These are phyloP conservation scores for Myathropa florea DNA, from an alignment of 2,888 invertebrate genomes.

Conservation along the genomic window DNA sequence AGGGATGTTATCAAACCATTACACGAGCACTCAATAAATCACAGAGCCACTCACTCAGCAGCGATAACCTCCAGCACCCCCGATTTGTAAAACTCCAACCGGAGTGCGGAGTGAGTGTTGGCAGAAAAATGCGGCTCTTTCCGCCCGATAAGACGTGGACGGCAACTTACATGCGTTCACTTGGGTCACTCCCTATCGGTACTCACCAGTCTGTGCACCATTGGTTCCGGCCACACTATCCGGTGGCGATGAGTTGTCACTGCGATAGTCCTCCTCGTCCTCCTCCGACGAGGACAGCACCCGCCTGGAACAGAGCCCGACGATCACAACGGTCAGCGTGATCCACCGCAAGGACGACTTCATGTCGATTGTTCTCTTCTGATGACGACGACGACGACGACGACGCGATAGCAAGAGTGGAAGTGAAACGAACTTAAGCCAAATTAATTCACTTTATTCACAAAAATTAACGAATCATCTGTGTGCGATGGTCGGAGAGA, in stretches of 20 bases:
- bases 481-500: neutral
- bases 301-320: slow-evolving; percentile 1
- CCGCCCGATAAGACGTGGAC: neutral
- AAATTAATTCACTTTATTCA: slow-evolving; percentile 49
- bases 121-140: neutral
- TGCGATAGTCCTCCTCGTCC: slow-evolving; percentile 62
- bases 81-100: neutral
- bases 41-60: neutral
- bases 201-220: slow-evolving; percentile 53
- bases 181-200: neutral
- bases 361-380: slow-evolving; percentile 41
- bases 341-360: slow-evolving; percentile 59
- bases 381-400: neutral
- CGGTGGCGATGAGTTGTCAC: slow-evolving; percentile 66
- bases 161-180: neutral
- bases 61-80: neutral
- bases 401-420: neutral
- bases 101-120: neutral
- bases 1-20: neutral
- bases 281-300: slow-evolving; percentile 37
- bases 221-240: slow-evolving; percentile 45
- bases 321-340: slow-evolving; percentile 22
- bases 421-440: slow-evolving; percentile 35
- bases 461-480: slow-evolving; percentile 41
- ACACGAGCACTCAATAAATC: neutral